Evolutionary conservation across 1,140 invertebrate genomes (phyloP).

Genomic region (Diabrotica undecimpunctata): DNA sequence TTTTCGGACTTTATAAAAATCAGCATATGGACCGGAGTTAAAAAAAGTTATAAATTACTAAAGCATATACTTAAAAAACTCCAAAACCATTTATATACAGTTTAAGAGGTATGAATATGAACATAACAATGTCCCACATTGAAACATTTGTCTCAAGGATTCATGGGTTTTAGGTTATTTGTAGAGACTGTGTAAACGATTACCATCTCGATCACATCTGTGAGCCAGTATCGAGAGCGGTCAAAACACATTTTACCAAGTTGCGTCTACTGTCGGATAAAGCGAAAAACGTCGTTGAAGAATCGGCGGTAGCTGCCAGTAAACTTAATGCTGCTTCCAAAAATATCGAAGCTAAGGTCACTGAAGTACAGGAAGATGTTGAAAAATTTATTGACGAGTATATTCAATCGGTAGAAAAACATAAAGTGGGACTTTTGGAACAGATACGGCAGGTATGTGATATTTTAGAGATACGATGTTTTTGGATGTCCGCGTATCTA

Average conservation of each 20-base stretch:
- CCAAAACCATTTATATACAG: too few relatives aligned
- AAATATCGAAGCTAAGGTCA: slow-evolving; percentile 50
- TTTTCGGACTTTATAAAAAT: too few relatives aligned
- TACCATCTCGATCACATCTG: slow-evolving; percentile 53
- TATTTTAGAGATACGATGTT: background rate
- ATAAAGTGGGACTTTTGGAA: slow-evolving; percentile 53
- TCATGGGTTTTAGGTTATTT: slow-evolving; percentile 50
- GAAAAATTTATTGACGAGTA: slow-evolving; percentile 60
- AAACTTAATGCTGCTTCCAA: slow-evolving; percentile 46
- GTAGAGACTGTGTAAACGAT: slow-evolving; percentile 53
- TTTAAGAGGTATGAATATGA: background rate
- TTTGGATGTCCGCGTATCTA: too few relatives aligned
- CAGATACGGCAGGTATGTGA: slow-evolving; percentile 40
- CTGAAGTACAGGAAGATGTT: slow-evolving; percentile 58
- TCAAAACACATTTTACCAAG: slow-evolving; percentile 48
- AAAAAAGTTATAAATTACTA: too few relatives aligned
- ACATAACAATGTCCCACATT: background rate
- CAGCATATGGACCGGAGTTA: too few relatives aligned
- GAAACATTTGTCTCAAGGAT: background rate
- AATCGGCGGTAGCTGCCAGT: slow-evolving; percentile 41
- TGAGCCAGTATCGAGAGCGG: slow-evolving; percentile 51
- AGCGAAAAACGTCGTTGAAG: slow-evolving; percentile 50
- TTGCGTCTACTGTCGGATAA: slow-evolving; percentile 52
- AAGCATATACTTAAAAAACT: too few relatives aligned
- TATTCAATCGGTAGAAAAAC: slow-evolving; percentile 58